Percentiles rank a stretch among this genome's conserved stretches.
phyloP scores from a whole-genome alignment of 2,113 vertebrate genomes.

The Eulemur rufifrons region DNA sequence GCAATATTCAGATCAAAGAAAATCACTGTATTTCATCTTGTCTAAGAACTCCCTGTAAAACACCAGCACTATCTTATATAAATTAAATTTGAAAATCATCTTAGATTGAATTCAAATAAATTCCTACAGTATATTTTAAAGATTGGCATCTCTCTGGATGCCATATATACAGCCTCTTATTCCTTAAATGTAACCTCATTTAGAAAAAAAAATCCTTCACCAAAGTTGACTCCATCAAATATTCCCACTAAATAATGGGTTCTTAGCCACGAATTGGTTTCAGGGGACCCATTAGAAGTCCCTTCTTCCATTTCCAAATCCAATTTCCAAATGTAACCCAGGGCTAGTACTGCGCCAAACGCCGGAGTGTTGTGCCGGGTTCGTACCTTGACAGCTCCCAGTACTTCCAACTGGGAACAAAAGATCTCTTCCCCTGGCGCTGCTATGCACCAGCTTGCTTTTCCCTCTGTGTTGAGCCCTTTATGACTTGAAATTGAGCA shows the following conservation, averaged over 20 bases:
- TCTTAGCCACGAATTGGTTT: not conserved
- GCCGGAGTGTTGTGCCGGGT: not conserved
- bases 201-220: not conserved
- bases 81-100: conserved; percentile 31
- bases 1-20: conserved; percentile 10
- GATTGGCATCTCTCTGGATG: not conserved
- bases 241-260: not conserved
- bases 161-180: not conserved
- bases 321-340: not conserved
- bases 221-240: not conserved
- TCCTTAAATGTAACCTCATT: not conserved
- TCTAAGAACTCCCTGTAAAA: not conserved
- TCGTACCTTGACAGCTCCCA: no score
- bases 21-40: not conserved
- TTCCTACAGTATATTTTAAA: not conserved
- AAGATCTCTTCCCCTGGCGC: not conserved
- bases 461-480: not conserved
- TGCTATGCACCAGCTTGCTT: not conserved
- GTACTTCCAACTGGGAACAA: not conserved
- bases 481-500: not conserved
- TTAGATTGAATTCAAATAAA: conserved; percentile 14
- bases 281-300: not conserved
- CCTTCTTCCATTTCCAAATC: not conserved
- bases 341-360: no score
- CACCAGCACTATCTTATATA: not conserved